Conservation (phyloP, 2,113 vertebrate species). For the Hystrix brachyura region DNA sequence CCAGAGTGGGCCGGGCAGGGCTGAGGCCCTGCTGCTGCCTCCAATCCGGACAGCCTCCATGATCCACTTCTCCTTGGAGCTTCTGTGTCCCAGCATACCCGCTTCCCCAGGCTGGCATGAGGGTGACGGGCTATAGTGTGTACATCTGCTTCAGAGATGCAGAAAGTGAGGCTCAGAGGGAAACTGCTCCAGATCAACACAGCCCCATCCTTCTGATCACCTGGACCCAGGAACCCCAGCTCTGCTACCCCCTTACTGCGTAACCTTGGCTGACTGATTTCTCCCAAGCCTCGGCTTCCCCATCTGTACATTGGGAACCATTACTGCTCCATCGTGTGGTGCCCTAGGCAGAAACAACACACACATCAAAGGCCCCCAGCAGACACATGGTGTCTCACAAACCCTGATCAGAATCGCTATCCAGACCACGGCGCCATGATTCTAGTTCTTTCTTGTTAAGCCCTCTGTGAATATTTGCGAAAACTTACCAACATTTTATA, state of each 20-base stretch:
- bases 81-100: not conserved
- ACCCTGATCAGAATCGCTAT: not conserved
- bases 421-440: not conserved
- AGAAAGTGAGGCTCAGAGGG: not conserved
- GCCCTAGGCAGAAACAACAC: not conserved
- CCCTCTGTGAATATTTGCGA: not conserved
- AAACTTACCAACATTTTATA: not conserved
- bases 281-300: not conserved
- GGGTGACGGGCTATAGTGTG: accelerated
- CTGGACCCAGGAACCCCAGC: accelerated
- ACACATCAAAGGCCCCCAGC: accelerated
- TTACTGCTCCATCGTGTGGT: not conserved
- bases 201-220: not conserved
- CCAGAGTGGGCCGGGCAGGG: accelerated
- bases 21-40: not conserved
- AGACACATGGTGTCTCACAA: not conserved
- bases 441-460: not conserved
- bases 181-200: not conserved
- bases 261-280: not conserved
- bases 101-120: not conserved
- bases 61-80: not conserved
- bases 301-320: not conserved
- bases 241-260: not conserved
- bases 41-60: not conserved
- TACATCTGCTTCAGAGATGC: not conserved